Conservation (phyloP, 2,113 vertebrate species). For the Laticauda colubrina region DNA sequence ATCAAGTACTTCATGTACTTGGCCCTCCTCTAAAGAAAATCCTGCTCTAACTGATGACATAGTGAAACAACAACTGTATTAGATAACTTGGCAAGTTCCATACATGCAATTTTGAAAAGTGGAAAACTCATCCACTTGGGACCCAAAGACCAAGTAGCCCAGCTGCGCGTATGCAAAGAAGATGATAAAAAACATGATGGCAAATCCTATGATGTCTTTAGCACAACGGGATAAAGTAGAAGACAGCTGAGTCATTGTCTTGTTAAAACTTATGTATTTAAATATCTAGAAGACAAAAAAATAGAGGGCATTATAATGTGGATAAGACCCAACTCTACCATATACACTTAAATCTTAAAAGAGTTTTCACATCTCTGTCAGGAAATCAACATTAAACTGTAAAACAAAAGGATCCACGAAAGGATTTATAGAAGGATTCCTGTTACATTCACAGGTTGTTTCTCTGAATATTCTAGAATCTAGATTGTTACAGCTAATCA, state of each 20-base stretch:
- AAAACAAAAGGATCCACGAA: neutral
- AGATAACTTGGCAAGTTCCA: conserved; percentile 36
- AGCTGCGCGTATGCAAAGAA: conserved; percentile 75
- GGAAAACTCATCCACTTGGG: conserved; percentile 70
- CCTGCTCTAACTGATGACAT: neutral
- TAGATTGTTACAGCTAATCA: neutral
- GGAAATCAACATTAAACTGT: neutral
- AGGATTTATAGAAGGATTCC: neutral
- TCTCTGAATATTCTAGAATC: neutral
- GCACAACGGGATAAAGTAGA: conserved; percentile 71
- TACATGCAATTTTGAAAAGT: conserved; percentile 74
- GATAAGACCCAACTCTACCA: neutral
- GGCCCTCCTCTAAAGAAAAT: neutral
- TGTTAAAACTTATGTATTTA: conserved; percentile 71
- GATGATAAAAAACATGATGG: conserved; percentile 74
- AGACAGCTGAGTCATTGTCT: conserved; percentile 70
- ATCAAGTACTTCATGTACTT: neutral
- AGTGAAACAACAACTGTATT: neutral
- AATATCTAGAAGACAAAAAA: conserved; percentile 70
- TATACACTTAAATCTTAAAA: neutral
- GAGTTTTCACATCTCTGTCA: neutral
- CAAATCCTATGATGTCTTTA: conserved; percentile 71
- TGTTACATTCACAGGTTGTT: neutral
- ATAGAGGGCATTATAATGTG: neutral
- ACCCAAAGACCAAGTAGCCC: conserved; percentile 70